phyloP scores from a whole-genome alignment of 2,888 invertebrate genomes.

The Ormyrus rosae region DNA sequence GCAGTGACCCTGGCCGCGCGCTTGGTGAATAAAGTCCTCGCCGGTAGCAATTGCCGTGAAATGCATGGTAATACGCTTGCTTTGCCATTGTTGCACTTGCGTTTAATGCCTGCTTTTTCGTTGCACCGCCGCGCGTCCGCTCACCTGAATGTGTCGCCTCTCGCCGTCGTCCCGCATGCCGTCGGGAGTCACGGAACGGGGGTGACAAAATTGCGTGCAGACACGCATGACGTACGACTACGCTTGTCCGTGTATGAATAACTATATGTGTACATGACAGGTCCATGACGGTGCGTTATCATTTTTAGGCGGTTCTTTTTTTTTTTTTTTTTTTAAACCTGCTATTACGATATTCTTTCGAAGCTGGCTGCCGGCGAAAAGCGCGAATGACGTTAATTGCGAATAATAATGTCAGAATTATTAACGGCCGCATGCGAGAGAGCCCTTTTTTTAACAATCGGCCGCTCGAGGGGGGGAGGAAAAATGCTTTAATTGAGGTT shows the following conservation, averaged over 20 bases:
- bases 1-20: background rate
- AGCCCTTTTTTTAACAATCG: too few species aligned
- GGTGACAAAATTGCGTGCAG: conserved; percentile 44
- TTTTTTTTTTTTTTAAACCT: background rate
- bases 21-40: conserved; percentile 16
- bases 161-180: background rate
- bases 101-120: background rate
- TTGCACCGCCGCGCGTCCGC: background rate
- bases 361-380: background rate
- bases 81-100: background rate
- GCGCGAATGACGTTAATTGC: conserved; percentile 18
- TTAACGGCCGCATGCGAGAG: background rate
- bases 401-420: conserved; percentile 1
- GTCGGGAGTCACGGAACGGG: conserved; percentile 31
- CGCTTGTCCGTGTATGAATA: background rate
- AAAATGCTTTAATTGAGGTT: too few species aligned
- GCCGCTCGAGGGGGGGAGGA: too few species aligned
- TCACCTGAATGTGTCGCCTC: background rate
- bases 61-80: conserved; percentile 21
- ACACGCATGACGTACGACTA: conserved; percentile 30
- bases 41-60: conserved; percentile 28
- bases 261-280: conserved; percentile 16
- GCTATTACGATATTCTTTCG: too few species aligned
- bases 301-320: background rate
- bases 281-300: conserved; percentile 21